Percentiles rank a stretch among this genome's conserved stretches.
These are phyloP conservation scores for Dufourea novaeangliae DNA, from an alignment of 1,140 invertebrate species.

Conservation along the genomic window DNA sequence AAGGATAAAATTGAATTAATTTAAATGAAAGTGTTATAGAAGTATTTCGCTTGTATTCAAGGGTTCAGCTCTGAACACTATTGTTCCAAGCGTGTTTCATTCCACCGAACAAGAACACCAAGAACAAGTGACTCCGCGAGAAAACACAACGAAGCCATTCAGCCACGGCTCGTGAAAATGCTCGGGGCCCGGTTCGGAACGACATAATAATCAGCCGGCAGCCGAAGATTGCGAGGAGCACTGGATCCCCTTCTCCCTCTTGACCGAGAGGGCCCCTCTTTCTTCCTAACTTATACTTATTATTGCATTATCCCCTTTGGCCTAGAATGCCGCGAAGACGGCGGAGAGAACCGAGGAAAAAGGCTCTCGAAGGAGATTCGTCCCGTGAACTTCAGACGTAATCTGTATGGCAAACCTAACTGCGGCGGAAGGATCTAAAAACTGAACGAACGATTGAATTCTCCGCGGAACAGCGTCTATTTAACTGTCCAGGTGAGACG, in stretches of 20 bases:
- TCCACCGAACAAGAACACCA: background rate
- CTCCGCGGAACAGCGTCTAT: too few relatives aligned
- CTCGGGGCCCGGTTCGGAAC: slow-evolving; percentile 47
- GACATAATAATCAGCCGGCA: slow-evolving; percentile 63
- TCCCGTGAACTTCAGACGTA: slow-evolving; percentile 29
- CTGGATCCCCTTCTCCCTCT: slow-evolving; percentile 35
- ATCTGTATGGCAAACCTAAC: slow-evolving; percentile 14
- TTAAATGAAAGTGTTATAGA: too few relatives aligned
- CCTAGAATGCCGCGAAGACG: slow-evolving; percentile 53
- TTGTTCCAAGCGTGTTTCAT: background rate
- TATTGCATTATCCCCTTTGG: slow-evolving; percentile 65
- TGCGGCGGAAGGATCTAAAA: background rate
- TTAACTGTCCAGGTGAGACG: too few relatives aligned
- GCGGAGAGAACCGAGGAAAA: slow-evolving; percentile 38
- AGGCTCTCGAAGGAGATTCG: slow-evolving; percentile 8
- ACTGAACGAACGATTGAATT: too few relatives aligned
- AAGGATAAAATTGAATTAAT: too few relatives aligned
- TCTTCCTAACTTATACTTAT: slow-evolving; percentile 70
- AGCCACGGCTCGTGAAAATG: slow-evolving; percentile 31
- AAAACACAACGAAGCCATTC: slow-evolving; percentile 41
- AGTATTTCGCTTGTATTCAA: background rate
- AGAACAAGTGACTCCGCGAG: slow-evolving; percentile 21
- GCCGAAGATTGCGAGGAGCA: slow-evolving; percentile 42
- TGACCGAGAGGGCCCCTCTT: background rate
- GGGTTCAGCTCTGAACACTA: background rate